phyloP scores from a whole-genome alignment of 1,140 invertebrate species.

The Melanaphis sacchari region DNA sequence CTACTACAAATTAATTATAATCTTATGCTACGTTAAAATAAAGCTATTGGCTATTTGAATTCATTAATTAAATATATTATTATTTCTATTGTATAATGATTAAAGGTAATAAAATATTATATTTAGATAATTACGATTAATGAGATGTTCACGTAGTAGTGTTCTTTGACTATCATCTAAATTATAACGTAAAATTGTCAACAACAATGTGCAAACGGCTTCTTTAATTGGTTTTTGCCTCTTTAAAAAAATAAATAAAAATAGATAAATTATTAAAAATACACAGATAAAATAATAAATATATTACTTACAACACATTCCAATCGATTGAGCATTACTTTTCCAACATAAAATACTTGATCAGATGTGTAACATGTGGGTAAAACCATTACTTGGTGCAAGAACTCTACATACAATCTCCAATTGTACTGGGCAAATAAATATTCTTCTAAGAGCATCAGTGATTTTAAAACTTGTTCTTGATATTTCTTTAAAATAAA shows the following conservation, averaged over 20 bases:
- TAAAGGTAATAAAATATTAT: background rate
- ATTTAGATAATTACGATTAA: constrained; percentile 47
- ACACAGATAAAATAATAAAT: background rate
- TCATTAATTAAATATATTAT: too few relatives aligned
- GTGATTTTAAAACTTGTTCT: constrained; percentile 55
- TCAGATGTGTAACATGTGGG: constrained; percentile 46
- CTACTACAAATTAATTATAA: too few relatives aligned
- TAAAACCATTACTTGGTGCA: constrained; percentile 45
- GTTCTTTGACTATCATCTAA: constrained; percentile 42
- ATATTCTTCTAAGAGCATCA: constrained; percentile 52
- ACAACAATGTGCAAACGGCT: constrained; percentile 30
- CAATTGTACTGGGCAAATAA: constrained; percentile 33
- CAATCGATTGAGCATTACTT: constrained; percentile 42
- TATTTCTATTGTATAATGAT: too few relatives aligned
- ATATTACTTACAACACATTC: constrained; percentile 46
- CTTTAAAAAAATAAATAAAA: background rate
- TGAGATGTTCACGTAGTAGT: constrained; percentile 43
- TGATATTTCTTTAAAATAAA: constrained; percentile 43
- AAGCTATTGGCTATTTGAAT: too few relatives aligned
- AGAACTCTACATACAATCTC: constrained; percentile 49
- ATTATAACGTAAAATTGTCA: constrained; percentile 53
- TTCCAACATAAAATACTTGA: constrained; percentile 25
- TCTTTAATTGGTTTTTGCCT: constrained; percentile 54
- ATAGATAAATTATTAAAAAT: background rate
- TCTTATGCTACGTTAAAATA: too few relatives aligned